phyloP scores from a whole-genome alignment of 2,113 vertebrate species.

The Ceuthmochares aereus region DNA sequence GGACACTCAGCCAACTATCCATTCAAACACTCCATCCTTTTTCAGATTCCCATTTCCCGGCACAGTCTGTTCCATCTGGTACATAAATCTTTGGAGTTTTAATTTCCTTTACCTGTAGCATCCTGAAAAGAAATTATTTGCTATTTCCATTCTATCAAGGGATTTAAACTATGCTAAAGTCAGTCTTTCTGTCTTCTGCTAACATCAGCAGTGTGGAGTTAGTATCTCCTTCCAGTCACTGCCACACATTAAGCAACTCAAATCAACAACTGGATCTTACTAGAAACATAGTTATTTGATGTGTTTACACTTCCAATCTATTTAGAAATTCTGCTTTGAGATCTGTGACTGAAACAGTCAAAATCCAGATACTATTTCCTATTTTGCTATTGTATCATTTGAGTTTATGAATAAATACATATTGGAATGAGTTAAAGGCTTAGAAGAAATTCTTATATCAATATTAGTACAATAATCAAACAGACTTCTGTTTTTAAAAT shows the following conservation, averaged over 20 bases:
- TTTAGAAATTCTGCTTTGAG: background rate
- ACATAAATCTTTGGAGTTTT: background rate
- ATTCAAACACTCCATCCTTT: background rate
- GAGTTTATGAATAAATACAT: background rate
- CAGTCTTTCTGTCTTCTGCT: background rate
- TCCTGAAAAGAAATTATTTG: background rate
- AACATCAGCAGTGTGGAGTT: background rate
- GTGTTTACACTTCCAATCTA: background rate
- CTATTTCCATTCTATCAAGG: background rate
- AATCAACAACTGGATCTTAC: background rate
- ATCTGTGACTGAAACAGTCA: background rate
- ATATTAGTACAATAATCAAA: background rate
- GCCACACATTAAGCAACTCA: background rate
- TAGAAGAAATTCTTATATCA: background rate
- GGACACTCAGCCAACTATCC: slow-evolving; percentile 2
- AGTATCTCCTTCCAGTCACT: background rate
- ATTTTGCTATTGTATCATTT: background rate
- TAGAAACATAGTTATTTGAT: background rate
- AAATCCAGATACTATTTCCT: background rate
- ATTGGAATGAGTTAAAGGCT: background rate
- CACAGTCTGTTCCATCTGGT: background rate
- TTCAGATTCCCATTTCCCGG: background rate
- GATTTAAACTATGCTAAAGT: background rate
- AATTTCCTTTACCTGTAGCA: slow-evolving; percentile 42
- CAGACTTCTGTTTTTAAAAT: background rate